Evolutionary conservation across 1,140 invertebrate genomes (phyloP), one percentile per base, ranked within the genome.

Genomic region (Limonius californicus): DNA sequence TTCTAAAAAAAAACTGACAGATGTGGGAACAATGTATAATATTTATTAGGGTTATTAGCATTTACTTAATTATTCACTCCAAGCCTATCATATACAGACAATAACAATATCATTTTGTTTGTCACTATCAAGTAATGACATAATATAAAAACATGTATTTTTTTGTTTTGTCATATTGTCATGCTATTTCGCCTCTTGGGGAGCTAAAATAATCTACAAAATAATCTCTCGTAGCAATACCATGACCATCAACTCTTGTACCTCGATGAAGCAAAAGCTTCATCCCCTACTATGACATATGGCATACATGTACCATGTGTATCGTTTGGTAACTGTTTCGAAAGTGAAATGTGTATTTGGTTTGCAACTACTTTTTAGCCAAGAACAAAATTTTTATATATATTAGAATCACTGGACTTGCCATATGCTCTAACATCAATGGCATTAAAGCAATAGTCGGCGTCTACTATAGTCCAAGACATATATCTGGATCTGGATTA

Each of bases 341-440:
- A 11, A 11, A 11, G 27, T 32, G 27, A 11, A 32, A 32, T 11
- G 11, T 32, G 27, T 32, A 32, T 32, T 32, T 32, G 27, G 11
- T 32, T 32, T 32, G 4, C 4, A 6, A 6, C 11, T 6, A 32
- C 11, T 32, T 32, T 32, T 11, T 32, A 11, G 27, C 27, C 27
- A 4, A 32, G 4, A 32, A 32, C 11, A 32, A 11, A 32, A 32
- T 11, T 32, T 11, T 32, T 32, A 32, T 6, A 32, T 32, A 32
- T 11, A 32, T 32, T 32, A 32, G 27, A 32, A 67, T 81, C 78
- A 30, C 72, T 69, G 61, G 75, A 69, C 54, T 65, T 72, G 6
- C 77, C 79, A 67, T 76, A 76, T 1, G 73, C 66, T 43, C 79
- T 78, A 18, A 82, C 73, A 65, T 82, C 76, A 35, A 81, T 68